Base-by-base conservation (phyloP, 1,140 invertebrate species). In the Rhizoglyphus robini region DNA sequence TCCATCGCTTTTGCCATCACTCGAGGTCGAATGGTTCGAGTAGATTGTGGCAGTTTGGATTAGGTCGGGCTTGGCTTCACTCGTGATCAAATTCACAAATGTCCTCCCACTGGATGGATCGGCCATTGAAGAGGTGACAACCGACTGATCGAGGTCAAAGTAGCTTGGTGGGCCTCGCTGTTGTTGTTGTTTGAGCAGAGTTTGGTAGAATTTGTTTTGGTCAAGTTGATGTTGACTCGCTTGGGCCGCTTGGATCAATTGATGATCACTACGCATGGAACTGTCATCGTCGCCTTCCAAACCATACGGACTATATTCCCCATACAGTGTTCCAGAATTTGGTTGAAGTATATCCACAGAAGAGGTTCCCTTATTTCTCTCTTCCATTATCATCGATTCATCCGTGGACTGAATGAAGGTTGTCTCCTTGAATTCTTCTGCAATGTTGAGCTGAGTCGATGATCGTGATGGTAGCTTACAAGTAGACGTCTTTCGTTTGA, bases 191-290 rank as follows among this genome's bases (percentile, higher is more conserved):
- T 51, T 51, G 13, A 49, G 47, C 47, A 49, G n/a, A 49, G 5
- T 5, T 20, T 60, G 58, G 29, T 60, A 46, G 13, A 34, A 2
- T 11, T 60, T 59, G 13, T 3, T 46, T 11, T 15, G n/a, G 13
- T 20, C 20, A 27, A 8, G 57, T 59, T 59, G 57, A 4, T 59
- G 57, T 5, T 59, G 25, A 8, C 20, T 59, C 4, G 51, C 8
- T 32, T 41, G 36, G 8, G 51, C 8, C 8, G 23, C 23, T 38
- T 60, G 58, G 13, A 60, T 32, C 15, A 60, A 27, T 46, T 60
- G 58, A 60, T 60, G 3, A 46, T 60, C 58, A 1, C 30, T 34
- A 46, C 58, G 29, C 58, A 60, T 60, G 31, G 58, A 60, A 34
- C 29, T 32, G 29, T 60, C 58, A 60, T 60, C 58, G 29, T 60